phyloP scores from a whole-genome alignment of 2,113 vertebrate species.

The Crotalus horridus region DNA sequence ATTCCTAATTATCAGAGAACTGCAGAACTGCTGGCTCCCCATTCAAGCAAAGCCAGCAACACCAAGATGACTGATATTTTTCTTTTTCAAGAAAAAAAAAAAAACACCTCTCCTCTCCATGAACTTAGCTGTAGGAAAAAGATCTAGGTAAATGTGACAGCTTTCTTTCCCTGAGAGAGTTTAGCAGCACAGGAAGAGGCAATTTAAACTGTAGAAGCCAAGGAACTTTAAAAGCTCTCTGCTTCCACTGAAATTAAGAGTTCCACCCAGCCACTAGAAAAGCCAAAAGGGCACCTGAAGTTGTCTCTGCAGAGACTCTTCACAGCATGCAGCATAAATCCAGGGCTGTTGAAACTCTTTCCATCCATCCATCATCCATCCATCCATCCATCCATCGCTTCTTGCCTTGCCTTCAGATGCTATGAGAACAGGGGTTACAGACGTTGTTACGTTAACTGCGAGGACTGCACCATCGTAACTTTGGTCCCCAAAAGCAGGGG shows the following conservation, averaged over 20 bases:
- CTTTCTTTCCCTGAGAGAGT: not conserved
- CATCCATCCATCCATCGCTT: not conserved
- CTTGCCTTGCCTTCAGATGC: not conserved
- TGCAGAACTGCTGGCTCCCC: not conserved
- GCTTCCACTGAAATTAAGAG: not conserved
- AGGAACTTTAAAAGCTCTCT: not conserved
- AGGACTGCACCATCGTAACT: too few species aligned
- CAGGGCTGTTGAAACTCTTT: not conserved
- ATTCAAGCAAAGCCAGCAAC: not conserved
- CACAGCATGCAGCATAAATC: not conserved
- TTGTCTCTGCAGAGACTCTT: not conserved
- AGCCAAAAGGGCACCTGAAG: too few species aligned
- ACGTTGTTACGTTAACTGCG: not conserved
- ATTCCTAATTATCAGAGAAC: not conserved
- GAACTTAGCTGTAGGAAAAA: not conserved
- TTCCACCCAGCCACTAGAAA: not conserved
- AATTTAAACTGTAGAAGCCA: not conserved
- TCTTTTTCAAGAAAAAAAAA: not conserved
- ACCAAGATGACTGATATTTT: not conserved
- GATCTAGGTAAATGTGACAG: not conserved
- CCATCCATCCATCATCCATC: not conserved
- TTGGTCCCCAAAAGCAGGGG: too few species aligned
- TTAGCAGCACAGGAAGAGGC: not conserved
- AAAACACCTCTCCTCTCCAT: not conserved
- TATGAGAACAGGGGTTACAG: not conserved